These are phyloP conservation scores for Drosophila incognita DNA, from an alignment of 2,888 invertebrate genomes.

Conservation along the genomic window DNA sequence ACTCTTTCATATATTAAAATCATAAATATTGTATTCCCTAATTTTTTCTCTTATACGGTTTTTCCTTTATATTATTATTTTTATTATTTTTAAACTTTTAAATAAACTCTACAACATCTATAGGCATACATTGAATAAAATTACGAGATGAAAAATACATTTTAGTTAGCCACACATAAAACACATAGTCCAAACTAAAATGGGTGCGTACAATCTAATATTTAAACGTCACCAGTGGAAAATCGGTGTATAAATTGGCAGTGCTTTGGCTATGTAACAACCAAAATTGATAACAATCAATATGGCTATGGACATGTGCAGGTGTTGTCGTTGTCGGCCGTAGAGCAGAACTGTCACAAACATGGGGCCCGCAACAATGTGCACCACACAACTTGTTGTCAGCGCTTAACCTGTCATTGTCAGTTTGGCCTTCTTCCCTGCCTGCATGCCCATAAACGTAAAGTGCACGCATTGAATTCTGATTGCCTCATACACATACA, in stretches of 20 bases:
- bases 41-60: not conserved
- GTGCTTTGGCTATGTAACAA: constrained; percentile 74
- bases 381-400: constrained; percentile 50
- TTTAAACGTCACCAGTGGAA: constrained; percentile 60
- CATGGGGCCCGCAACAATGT: constrained; percentile 46
- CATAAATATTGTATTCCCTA: constrained; percentile 18
- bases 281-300: constrained; percentile 80
- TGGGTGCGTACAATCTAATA: constrained; percentile 15
- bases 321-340: constrained; percentile 36
- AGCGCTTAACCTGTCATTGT: constrained; percentile 81
- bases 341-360: constrained; percentile 44
- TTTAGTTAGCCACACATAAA: not conserved
- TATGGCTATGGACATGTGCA: constrained; percentile 76
- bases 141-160: not conserved
- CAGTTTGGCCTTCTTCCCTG: constrained; percentile 54
- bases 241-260: constrained; percentile 74
- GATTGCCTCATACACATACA: constrained; percentile 59
- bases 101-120: not conserved
- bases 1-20: constrained; percentile 19
- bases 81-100: not conserved
- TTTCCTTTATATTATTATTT: not conserved
- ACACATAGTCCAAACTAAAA: not conserved
- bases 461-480: constrained; percentile 81
- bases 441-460: constrained; percentile 55
- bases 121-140: constrained; percentile 4